Conservation (phyloP, 1,140 invertebrate species). For the Trichonephila clavipes region DNA sequence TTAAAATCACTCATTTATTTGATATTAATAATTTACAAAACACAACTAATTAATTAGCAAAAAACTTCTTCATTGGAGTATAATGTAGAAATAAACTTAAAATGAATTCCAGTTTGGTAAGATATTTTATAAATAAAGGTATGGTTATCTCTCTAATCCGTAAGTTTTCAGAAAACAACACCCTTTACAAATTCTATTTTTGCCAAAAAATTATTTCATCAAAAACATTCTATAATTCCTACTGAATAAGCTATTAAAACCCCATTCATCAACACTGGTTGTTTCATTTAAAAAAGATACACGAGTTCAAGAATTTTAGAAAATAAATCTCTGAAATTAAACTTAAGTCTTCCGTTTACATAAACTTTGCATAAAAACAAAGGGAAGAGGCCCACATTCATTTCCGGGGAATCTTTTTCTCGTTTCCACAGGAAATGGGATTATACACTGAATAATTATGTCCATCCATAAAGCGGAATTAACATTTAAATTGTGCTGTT, state of each 20-base stretch:
- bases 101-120: background rate
- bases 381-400: background rate
- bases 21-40: too few species aligned
- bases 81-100: too few species aligned
- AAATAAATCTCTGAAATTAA: conserved; percentile 27
- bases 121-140: background rate
- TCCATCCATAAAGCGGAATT: conserved; percentile 50
- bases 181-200: too few species aligned
- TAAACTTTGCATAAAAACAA: conserved; percentile 4
- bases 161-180: background rate
- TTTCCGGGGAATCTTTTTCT: background rate
- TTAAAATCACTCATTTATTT: too few species aligned
- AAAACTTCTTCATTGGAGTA: too few species aligned
- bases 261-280: background rate
- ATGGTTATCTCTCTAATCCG: background rate
- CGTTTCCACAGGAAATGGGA: background rate
- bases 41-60: too few species aligned
- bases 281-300: background rate
- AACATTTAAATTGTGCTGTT: conserved; percentile 53
- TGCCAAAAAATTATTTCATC: too few species aligned
- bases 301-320: background rate
- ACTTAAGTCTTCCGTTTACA: background rate
- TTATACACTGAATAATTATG: conserved; percentile 48
- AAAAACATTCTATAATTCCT: background rate
- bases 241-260: background rate